A percentile compares a stretch with the other conserved stretches of the same genome.
Evolutionary conservation across 2,113 vertebrate species (phyloP).

Genomic region (Emydura subglobosa): DNA sequence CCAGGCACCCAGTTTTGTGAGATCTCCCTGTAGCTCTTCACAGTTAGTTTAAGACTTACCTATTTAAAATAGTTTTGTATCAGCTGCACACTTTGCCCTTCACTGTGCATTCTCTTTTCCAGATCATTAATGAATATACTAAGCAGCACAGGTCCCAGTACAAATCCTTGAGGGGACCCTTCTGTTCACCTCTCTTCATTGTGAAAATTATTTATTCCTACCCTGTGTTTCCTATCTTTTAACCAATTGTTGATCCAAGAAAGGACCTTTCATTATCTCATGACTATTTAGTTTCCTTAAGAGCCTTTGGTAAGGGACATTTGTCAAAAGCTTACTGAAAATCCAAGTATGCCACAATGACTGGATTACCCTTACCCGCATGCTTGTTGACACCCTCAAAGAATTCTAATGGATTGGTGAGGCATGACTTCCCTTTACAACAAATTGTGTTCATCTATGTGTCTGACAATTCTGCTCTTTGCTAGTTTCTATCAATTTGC

Average conservation of each 20-base stretch:
- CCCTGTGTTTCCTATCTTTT: background rate
- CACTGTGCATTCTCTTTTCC: too few relatives aligned
- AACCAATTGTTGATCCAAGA: background rate
- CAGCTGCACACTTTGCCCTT: too few relatives aligned
- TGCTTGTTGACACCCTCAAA: background rate
- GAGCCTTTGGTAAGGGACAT: background rate
- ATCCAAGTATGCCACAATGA: background rate
- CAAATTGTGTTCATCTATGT: background rate
- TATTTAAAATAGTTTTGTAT: too few relatives aligned
- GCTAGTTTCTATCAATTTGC: too few relatives aligned
- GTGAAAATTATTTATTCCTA: background rate
- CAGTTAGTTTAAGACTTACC: too few relatives aligned
- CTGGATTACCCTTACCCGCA: background rate
- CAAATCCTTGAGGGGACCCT: too few relatives aligned
- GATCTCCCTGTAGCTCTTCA: too few relatives aligned
- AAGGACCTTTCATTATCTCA: background rate
- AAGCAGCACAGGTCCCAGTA: too few relatives aligned
- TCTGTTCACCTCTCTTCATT: too few relatives aligned
- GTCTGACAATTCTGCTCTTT: background rate
- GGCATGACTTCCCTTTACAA: background rate
- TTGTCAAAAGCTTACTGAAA: background rate
- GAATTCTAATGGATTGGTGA: background rate
- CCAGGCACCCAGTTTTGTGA: too few relatives aligned
- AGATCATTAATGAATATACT: too few relatives aligned
- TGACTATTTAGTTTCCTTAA: background rate